Base-by-base conservation (phyloP, 1,140 invertebrate species). In the Araneus ventricosus region DNA sequence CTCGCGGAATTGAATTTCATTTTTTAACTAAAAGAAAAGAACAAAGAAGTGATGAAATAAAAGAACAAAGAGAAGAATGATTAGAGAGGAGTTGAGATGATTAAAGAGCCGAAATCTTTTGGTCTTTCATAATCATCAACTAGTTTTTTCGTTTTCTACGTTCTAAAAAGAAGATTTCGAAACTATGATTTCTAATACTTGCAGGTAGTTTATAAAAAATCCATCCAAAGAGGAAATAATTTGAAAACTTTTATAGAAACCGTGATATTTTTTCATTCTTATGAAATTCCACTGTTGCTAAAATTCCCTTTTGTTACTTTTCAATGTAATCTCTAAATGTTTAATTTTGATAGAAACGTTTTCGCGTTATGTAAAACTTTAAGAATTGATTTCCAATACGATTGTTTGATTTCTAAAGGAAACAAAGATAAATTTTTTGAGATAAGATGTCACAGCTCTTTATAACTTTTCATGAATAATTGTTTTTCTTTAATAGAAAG, bases 101-200 rank as follows among this genome's bases (percentile, higher is more conserved):
- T 88, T 88, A 88, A 88, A 88, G 61, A 88, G 86, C 61, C 86
- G 86, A 88, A 61, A 88, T 88, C 86, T 63, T 88, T 88, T 88
- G 86, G 86, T 88, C 86, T 88, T 67, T 88, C 86, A 59, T 88
- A 88, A 88, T 88, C 86, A 88, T 61, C 86, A 88, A 88, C 34
- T 67, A 67, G 4, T 39, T 70, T 67, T 67, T 41, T 7, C 4
- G 0, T 41, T 27, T 41, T 37, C n/a, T 88, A 37, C 52, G 8
- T 63, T n/a, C 17, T 4, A 5, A 14, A 20, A 34, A 75, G n/a
- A n/a, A n/a, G 30, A 75, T 34, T 75, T 30, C 30, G 14, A 75
- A 75, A 34, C 30, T 39, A 59, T 88, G 86, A 88, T 39, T 88
- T 88, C 34, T 34, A 39, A 67, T 88, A 67, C 24, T 10, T 67